Conservation (phyloP, 92 coral and sea anemone genomes). For the Siderastrea siderea region DNA sequence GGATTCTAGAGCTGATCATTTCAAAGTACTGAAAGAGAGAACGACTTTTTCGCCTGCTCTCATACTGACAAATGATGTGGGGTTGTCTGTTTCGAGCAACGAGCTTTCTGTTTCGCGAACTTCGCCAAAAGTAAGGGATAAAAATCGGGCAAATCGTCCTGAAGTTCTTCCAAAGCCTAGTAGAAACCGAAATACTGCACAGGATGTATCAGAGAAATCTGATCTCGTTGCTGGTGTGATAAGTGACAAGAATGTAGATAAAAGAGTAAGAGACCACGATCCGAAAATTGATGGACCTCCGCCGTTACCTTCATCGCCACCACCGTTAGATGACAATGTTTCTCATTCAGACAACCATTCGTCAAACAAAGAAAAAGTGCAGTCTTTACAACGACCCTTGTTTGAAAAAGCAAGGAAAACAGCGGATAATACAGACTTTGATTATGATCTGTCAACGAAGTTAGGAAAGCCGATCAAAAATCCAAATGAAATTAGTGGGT, state of each 20-base stretch:
- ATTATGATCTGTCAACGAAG: slow-evolving; percentile 32
- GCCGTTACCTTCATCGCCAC: slow-evolving; percentile 58
- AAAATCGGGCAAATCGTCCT: slow-evolving; percentile 8
- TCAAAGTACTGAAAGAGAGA: slow-evolving; percentile 16
- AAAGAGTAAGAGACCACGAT: background rate
- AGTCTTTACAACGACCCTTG: background rate
- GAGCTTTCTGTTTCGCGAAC: slow-evolving; percentile 10
- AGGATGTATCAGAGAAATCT: background rate
- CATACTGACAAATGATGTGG: slow-evolving; percentile 24
- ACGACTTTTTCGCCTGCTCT: slow-evolving; percentile 14
- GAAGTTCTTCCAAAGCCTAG: slow-evolving; percentile 26
- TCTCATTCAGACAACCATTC: background rate
- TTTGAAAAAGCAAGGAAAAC: slow-evolving; percentile 1
- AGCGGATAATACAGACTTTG: background rate
- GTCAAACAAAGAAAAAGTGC: background rate
- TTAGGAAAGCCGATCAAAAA: background rate
- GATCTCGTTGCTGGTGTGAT: background rate
- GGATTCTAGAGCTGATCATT: background rate
- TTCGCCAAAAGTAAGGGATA: slow-evolving; percentile 13
- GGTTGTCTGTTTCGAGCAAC: slow-evolving; percentile 21
- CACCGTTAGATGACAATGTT: slow-evolving; percentile 32
- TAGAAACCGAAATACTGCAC: slow-evolving; percentile 15
- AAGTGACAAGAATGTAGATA: background rate
- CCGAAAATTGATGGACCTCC: slow-evolving; percentile 28
- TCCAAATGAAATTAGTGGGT: slow-evolving; percentile 5